Evolutionary conservation across 2,888 invertebrate species (phyloP).

Genomic region (Trissolcus japonicus): DNA sequence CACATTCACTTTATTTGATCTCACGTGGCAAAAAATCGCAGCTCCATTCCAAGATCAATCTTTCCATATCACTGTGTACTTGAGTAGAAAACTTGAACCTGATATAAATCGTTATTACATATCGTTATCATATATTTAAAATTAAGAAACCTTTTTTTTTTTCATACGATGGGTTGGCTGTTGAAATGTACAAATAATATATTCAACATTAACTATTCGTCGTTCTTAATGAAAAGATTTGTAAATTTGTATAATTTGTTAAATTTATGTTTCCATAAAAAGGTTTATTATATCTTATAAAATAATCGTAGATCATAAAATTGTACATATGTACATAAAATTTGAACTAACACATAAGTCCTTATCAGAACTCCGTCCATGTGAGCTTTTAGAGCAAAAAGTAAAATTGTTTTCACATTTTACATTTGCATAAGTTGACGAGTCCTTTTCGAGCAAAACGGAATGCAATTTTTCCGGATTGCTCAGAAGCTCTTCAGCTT

Average conservation of each 20-base stretch:
- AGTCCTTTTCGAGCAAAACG: neutral
- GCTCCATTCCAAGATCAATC: too few species aligned
- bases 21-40: too few species aligned
- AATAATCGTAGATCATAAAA: constrained; percentile 22
- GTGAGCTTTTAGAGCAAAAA: constrained; percentile 70
- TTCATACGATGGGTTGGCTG: too few species aligned
- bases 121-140: neutral
- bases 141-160: constrained; percentile 3
- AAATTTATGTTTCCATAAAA: constrained; percentile 14
- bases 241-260: constrained; percentile 31
- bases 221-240: constrained; percentile 4
- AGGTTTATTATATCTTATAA: neutral
- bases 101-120: neutral
- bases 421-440: constrained; percentile 67
- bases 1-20: too few species aligned
- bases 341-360: constrained; percentile 45
- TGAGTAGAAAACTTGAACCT: too few species aligned
- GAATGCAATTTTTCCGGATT: neutral
- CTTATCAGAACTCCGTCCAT: constrained; percentile 74
- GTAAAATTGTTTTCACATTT: constrained; percentile 32
- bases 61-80: too few species aligned
- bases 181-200: constrained; percentile 14
- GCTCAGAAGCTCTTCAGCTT: neutral
- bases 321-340: constrained; percentile 49
- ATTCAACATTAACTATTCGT: neutral